Evolutionary conservation across 2,113 vertebrate genomes (phyloP), one percentile per base, ranked within the genome.

Genomic region (Platysteira castanea): DNA sequence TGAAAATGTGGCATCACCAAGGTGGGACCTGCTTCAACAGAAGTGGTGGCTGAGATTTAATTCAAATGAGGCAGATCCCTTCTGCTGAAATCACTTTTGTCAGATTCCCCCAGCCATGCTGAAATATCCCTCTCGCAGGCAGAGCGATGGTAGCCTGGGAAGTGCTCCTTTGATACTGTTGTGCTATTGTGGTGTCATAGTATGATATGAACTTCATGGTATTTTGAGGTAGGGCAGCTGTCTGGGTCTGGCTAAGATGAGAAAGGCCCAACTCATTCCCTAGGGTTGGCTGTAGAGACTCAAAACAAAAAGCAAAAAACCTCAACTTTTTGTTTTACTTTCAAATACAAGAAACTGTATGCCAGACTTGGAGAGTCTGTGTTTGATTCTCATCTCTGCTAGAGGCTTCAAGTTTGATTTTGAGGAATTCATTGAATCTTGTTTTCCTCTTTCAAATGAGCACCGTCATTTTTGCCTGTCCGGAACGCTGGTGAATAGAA

Each of bases 1-100:
- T 60, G 53, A 47, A 13, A 19, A 6, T 76, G 10, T 2, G 6
- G 39, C 52, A 30, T 52, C 0, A 0, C 16, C 10, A n/a, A 63
- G 26, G 42, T 61, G 46, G 49, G 44, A 87, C 10, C 39, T 44
- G 9, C 44, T 64, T 56, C 56, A 87, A 21, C 11, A 60, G 77
- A 89, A 50, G 37, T 49, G 31, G 21, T 20, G 7, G 14, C 50
- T 94, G 56, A 75, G 22, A 28, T 86, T 84, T 73, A 49, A 27
- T 73, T 91, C 15, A 46, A 41, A 52, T 12, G 18, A 31, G 33
- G 19, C 41, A n/a, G 49, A 76, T 84, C 27, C 7, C 16, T 81
- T 28, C 9, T 1, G 4, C 16, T 41, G 47, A 87, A 68, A 31
- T 16, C 1, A 3, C 17, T 46, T 81, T 70, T 63, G 9, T 44